Evolutionary conservation across 2,113 vertebrate species (phyloP), one percentile per base, ranked within the genome.

Genomic region (Salvelinus namaycush): DNA sequence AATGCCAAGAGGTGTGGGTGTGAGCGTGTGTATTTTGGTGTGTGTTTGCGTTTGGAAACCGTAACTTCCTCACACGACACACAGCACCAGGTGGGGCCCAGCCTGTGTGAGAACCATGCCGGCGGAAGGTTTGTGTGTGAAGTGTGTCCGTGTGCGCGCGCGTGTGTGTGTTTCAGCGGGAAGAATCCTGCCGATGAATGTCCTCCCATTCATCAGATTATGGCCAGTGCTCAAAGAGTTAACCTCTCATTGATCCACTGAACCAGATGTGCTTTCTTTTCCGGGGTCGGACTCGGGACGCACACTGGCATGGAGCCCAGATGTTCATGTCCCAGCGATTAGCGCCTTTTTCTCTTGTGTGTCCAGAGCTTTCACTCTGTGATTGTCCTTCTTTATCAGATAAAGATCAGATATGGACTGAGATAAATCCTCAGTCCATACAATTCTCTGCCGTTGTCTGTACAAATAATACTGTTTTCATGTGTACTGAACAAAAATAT

Each of bases 261-360:
- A 73, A 73, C 14, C 70, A 70, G 59, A 84, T 78, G 69, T 75
- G 18, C 13, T 64, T 70, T 68, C 29, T n/a, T 34, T 69, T 16
- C 18, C 44, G 31, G 31, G 29, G 59, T 48, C 24, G 64, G 39
- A 44, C 39, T 44, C 9, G 39, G 9, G 9, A 44, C 73, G n/a
- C 16, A 69, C 48, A 13, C 24, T 71, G 62, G 59, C 68, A 76
- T 80, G 14, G 76, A 49, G 66, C 76, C 80, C 81, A 84, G 72
- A 76, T 88, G 81, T 78, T 70, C 7, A 24, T 70, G 68, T 66
- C 26, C 26, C 54, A 59, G 60, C 26, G 66, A 79, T 82, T 79
- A 76, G 73, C 20, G 31, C 11, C n/a, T 34, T 62, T 70, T 48
- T 48, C 54, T 6, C 77, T n/a, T 20, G 24, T 68, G 54, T 79